phyloP scores from a whole-genome alignment of 2,797 vertebrate genomes.

The Thunnus albacares region DNA sequence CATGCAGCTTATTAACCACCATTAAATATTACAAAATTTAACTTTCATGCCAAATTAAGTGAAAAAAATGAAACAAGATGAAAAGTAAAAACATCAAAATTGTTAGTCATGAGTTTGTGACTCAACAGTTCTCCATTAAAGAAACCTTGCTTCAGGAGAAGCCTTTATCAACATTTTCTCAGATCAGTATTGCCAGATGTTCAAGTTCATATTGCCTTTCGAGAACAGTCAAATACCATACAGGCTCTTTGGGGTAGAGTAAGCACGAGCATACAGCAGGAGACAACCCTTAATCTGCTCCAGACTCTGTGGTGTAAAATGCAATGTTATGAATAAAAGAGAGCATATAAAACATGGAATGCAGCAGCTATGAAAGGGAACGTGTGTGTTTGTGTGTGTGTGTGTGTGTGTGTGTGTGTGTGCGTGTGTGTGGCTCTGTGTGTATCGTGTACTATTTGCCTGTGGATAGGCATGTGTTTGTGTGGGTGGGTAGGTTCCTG shows the following conservation, averaged over 20 bases:
- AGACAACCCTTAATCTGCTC: slow-evolving; percentile 83
- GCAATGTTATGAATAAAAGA: slow-evolving; percentile 85
- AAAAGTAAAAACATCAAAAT: neutral
- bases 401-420: slow-evolving; percentile 36
- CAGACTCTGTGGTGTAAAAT: slow-evolving; percentile 84
- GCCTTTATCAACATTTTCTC: slow-evolving; percentile 71
- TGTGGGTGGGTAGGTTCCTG: slow-evolving; percentile 44
- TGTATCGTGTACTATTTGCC: slow-evolving; percentile 31
- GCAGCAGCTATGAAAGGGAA: slow-evolving; percentile 72
- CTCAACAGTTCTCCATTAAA: slow-evolving; percentile 51
- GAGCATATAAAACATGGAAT: slow-evolving; percentile 83
- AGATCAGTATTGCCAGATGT: slow-evolving; percentile 80
- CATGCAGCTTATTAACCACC: neutral
- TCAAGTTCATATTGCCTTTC: slow-evolving; percentile 77
- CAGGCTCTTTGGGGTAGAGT: slow-evolving; percentile 83
- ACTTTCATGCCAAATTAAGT: neutral
- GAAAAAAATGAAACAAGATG: neutral
- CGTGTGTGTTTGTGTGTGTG: slow-evolving; percentile 32
- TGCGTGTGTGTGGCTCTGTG: slow-evolving; percentile 7
- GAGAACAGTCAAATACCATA: slow-evolving; percentile 77
- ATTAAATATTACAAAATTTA: neutral
- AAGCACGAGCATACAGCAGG: slow-evolving; percentile 81
- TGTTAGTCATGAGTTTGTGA: slow-evolving; percentile 23
- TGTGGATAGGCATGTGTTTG: slow-evolving; percentile 31
- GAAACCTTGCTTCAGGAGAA: slow-evolving; percentile 57